These are phyloP conservation scores for Rousettus madagascariensis DNA, from an alignment of 2,797 vertebrate genomes.

Conservation along the genomic window DNA sequence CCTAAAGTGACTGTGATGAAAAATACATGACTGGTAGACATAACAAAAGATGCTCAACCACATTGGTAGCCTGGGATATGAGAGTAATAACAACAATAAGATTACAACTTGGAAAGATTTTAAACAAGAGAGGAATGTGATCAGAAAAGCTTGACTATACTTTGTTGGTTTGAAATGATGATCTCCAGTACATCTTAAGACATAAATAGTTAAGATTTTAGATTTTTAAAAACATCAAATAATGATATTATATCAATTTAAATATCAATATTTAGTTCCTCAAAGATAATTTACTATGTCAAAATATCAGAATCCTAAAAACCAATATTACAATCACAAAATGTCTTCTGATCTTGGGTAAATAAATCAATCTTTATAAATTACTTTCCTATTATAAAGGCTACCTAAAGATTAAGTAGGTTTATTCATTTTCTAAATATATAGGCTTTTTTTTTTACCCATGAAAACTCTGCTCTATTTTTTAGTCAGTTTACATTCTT, in stretches of 20 bases:
- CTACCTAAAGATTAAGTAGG: background rate
- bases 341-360: background rate
- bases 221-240: background rate
- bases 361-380: conserved; percentile 7
- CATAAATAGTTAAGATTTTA: background rate
- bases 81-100: background rate
- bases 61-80: background rate
- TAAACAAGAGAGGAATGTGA: background rate
- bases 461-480: background rate
- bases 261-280: background rate
- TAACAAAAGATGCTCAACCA: background rate
- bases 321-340: background rate
- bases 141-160: background rate
- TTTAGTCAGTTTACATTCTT: background rate
- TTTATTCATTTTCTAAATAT: conserved; percentile 22
- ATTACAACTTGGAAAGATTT: background rate
- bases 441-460: background rate
- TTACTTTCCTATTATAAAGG: background rate
- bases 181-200: background rate
- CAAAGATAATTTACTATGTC: background rate
- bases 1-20: background rate
- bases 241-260: background rate
- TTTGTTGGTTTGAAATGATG: conserved; percentile 9
- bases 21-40: background rate
- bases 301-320: background rate